Evolutionary conservation across 2,797 vertebrate genomes (phyloP).

Genomic region (Anas bahamensis): DNA sequence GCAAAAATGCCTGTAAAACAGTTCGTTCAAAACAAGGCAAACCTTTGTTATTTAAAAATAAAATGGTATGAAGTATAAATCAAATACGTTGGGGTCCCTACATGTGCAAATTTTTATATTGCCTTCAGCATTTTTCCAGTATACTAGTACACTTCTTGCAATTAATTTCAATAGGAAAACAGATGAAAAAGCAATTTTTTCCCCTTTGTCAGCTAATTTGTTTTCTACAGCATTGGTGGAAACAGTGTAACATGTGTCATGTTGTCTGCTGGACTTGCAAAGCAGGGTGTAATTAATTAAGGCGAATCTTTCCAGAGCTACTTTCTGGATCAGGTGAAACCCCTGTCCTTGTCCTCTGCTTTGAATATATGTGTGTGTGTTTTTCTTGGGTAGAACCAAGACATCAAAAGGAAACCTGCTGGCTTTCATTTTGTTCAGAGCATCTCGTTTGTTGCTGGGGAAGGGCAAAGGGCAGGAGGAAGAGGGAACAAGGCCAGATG

Average conservation of each 20-base stretch:
- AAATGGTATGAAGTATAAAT: neutral
- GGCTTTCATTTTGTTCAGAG: neutral
- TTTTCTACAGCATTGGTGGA: neutral
- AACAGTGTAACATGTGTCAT: neutral
- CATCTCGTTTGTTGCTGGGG: neutral
- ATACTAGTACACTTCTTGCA: neutral
- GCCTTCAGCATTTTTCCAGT: constrained; percentile 37
- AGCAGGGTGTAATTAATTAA: constrained; percentile 17
- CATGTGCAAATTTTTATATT: neutral
- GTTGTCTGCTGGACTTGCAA: constrained; percentile 15
- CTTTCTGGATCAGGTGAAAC: neutral
- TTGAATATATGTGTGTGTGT: neutral
- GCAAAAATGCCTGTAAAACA: neutral
- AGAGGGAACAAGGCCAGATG: neutral
- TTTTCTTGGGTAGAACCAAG: neutral
- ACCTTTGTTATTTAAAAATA: neutral
- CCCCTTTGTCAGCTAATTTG: neutral
- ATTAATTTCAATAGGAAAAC: constrained; percentile 35
- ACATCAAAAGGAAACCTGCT: neutral
- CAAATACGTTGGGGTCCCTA: neutral
- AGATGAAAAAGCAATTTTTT: constrained; percentile 15
- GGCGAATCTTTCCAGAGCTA: neutral
- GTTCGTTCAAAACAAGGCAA: neutral
- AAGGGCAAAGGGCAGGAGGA: neutral
- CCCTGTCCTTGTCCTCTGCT: neutral